A percentile compares a stretch with the other conserved stretches of the same genome.
Evolutionary conservation across 2,113 vertebrate species (phyloP).

Genomic region (Dunckerocampus dactyliophorus): DNA sequence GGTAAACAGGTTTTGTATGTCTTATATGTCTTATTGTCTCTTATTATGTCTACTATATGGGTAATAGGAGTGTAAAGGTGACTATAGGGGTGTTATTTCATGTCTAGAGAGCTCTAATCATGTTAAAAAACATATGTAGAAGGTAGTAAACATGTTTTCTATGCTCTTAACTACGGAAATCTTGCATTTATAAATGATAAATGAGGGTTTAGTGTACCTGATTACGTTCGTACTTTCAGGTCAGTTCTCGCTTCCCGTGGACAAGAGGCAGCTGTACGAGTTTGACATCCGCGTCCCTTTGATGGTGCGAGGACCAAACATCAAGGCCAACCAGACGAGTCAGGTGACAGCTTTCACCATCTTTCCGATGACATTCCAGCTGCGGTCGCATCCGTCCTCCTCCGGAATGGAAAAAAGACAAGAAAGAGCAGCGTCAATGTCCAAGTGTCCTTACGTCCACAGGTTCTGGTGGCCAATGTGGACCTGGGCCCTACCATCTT

Average conservation of each 20-base stretch:
- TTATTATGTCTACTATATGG: too few relatives aligned
- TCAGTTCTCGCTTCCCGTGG: conserved; percentile 94
- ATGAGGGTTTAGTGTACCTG: too few relatives aligned
- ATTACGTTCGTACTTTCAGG: conserved; percentile 66
- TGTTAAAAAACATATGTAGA: too few relatives aligned
- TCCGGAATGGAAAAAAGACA: too few relatives aligned
- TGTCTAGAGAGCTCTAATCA: too few relatives aligned
- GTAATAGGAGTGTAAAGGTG: too few relatives aligned
- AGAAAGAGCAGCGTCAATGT: not conserved
- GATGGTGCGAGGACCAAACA: conserved; percentile 89
- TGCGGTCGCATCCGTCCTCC: not conserved
- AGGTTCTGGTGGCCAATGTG: conserved; percentile 91
- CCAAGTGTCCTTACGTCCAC: not conserved
- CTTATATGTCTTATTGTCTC: too few relatives aligned
- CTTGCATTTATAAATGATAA: too few relatives aligned
- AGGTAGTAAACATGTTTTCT: too few relatives aligned
- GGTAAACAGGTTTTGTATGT: too few relatives aligned
- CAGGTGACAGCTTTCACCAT: conserved; percentile 66
- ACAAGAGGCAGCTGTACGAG: conserved; percentile 96
- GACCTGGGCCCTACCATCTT: conserved; percentile 94
- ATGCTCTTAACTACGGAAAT: too few relatives aligned
- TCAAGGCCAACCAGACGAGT: conserved; percentile 89
- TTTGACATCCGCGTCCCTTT: conserved; percentile 97
- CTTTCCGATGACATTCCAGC: not conserved
- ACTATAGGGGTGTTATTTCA: too few relatives aligned